Base-by-base conservation (phyloP, 2,888 invertebrate genomes). In the Eupithecia tripunctaria region DNA sequence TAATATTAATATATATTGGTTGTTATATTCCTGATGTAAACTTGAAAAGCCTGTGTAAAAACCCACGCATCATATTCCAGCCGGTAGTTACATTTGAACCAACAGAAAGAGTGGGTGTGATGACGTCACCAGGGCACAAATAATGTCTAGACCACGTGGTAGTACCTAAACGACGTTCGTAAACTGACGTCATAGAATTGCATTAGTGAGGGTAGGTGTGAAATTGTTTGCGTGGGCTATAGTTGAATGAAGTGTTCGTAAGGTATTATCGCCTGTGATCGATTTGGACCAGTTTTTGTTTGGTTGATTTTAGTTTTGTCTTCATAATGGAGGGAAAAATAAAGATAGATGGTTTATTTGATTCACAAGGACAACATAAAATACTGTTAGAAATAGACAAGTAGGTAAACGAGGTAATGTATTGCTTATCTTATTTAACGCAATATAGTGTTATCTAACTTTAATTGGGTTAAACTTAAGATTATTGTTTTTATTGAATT, bases 101-200 rank as follows among this genome's bases (percentile, higher is more conserved):
- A 67, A 65, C 43, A 60, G 71, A 14, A 43, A 29, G 27, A 51
- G 68, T 73, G 67, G 73, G 73, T 25, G 68, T 68, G 1, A 25
- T 62, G 65, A 66, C 74, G 74, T 68, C 65, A 74, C 18, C 14
- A 70, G 64, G 67, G 21, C 70, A 68, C n/a, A 51, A 62, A 73
- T 68, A 64, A 38, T 32, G 74, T 74, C 74, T 74, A 74, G 71
- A 74, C 74, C 71, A 62, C 36, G 25, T 66, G 38, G 32, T 32
- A 2, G 27, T 21, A 25, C 25, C 56, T 56, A 29, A 29, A 27
- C 27, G 27, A 60, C 15, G 18, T 25, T 12, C 63, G 38, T 64
- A 25, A 41, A 6, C 14, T 64, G 36, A 64, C 64, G 64, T 12
- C 68, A 70, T 15, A 51, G 63, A 68, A 47, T 56, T 27, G 27